Conservation (phyloP, 2,797 vertebrate species). For the Enteromius paludinosus region DNA sequence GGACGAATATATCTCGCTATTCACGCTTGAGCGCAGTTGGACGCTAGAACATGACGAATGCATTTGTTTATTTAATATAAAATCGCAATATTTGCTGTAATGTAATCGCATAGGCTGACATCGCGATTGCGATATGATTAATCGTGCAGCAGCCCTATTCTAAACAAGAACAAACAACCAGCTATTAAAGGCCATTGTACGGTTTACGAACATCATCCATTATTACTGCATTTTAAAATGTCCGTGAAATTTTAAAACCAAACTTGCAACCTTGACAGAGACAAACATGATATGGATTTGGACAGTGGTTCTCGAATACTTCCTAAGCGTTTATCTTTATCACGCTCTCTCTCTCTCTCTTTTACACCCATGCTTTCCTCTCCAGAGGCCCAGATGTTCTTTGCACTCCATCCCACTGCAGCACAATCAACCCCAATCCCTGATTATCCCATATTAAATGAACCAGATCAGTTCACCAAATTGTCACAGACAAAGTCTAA, state of each 20-base stretch:
- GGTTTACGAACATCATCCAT: not conserved
- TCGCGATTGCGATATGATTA: no score
- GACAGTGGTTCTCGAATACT: not conserved
- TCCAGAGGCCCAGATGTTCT: conserved; percentile 28
- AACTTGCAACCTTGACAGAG: not conserved
- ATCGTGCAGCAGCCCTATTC: no score
- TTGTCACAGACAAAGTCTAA: not conserved
- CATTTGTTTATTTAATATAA: no score
- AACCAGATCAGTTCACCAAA: not conserved
- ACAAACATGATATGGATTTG: not conserved
- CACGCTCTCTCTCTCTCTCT: not conserved
- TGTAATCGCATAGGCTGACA: no score
- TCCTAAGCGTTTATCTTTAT: not conserved
- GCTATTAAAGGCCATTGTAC: not conserved
- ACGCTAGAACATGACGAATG: no score
- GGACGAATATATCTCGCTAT: no score
- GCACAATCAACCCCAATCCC: conserved; percentile 17
- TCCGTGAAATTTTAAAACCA: not conserved
- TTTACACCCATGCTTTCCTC: not conserved
- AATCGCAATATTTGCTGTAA: no score
- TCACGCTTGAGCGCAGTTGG: no score
- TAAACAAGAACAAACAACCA: not conserved
- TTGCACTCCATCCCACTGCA: not conserved
- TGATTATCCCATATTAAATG: conserved; percentile 34
- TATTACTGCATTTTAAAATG: not conserved